A percentile compares a stretch with the other conserved stretches of the same genome.
Evolutionary conservation across 2,797 vertebrate genomes (phyloP).

Genomic region (Rhabdomys pumilio): DNA sequence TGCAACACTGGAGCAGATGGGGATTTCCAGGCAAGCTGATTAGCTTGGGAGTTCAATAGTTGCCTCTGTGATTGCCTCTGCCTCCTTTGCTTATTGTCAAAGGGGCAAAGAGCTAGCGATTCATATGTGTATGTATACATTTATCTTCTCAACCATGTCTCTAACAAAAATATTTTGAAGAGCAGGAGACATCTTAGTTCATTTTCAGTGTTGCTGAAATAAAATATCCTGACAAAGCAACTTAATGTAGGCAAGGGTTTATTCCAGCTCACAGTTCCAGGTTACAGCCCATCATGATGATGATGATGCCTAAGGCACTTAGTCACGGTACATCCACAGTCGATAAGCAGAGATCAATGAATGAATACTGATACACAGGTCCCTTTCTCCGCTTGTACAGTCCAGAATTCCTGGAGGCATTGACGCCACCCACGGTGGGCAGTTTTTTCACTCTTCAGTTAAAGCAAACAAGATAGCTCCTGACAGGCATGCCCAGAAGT

Average conservation of each 20-base stretch:
- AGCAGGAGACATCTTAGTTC: neutral
- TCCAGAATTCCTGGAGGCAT: neutral
- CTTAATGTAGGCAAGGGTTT: fast-evolving
- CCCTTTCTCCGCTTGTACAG: too few relatives aligned
- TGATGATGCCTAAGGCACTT: too few relatives aligned
- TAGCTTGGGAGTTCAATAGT: neutral
- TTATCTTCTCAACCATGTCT: neutral
- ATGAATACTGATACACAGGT: too few relatives aligned
- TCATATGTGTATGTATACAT: neutral
- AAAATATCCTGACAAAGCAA: neutral
- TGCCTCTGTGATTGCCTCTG: neutral
- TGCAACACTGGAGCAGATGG: fast-evolving
- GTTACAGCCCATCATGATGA: too few relatives aligned
- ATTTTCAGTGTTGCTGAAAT: neutral
- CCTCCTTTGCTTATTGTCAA: neutral
- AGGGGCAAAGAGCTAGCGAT: neutral
- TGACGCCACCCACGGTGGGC: neutral
- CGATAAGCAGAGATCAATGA: neutral
- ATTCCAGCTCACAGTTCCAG: neutral
- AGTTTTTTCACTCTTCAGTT: neutral
- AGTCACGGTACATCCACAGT: neutral
- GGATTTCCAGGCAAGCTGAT: neutral
- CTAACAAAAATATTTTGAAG: neutral
- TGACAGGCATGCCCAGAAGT: neutral
- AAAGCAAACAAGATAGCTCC: neutral